Base-by-base conservation (phyloP, 2,888 invertebrate genomes). In the Drosophila lacicola region DNA sequence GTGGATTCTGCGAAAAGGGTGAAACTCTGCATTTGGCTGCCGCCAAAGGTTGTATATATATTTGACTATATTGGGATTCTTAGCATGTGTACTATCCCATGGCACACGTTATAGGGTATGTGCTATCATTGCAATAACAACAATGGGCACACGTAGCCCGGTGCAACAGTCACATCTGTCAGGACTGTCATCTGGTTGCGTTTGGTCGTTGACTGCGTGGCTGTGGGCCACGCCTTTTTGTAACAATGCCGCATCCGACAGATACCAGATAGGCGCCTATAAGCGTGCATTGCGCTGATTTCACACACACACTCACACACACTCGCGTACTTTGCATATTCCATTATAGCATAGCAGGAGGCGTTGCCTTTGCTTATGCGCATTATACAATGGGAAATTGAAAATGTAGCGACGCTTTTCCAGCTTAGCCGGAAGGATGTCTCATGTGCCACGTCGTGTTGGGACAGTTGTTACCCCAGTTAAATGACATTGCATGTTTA, bases 201-300 rank as follows among this genome's bases (percentile, higher is more conserved):
- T 21, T 62, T 60, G 46, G 50, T 34, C 55, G 77, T 64, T 69
- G 73, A 39, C 64, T 64, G 51, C 45, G 63, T 45, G 37, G 63
- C 51, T 56, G 25, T 57, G 57, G 50, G 60, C 68, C 45, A 54
- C 60, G 68, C 42, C 57, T 46, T 51, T 46, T 9, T 55, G 70
- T 44, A 63, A 80, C 74, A 85, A 78, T 80, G 81, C 51, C 55
- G 55, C 78, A 78, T 78, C 75, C 81, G 75, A 63, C 75, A 65
- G 57, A 47, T 55, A 25, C 8, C 46, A 46, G 61, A 74, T 70
- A 67, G 70, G 42, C 54, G 54, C 39, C 53, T 55, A 62, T 56
- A 50, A 60, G 62, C 60, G 62, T 57, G 56, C 78, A 63, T 44
- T 74, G 75, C 64, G 63, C 72, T 77, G 75, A 75, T 75, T 75